Conservation (phyloP, 2,888 invertebrate species). For the Pterostichus madidus region DNA sequence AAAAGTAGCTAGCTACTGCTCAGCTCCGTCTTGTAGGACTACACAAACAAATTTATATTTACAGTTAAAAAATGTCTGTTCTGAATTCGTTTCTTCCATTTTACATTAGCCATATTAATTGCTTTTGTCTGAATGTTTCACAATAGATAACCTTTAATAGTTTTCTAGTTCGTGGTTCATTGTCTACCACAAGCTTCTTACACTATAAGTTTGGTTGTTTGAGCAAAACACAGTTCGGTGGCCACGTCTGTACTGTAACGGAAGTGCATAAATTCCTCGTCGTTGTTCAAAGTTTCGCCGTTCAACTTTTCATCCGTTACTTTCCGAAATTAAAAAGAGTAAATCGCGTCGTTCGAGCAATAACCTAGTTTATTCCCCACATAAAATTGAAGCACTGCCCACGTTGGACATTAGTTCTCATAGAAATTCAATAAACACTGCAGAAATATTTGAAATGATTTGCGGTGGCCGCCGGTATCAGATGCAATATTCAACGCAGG, state of each 20-base stretch:
- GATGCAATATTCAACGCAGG: constrained; percentile 17
- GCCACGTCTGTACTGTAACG: constrained; percentile 12
- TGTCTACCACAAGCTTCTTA: background rate
- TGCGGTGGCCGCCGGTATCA: constrained; percentile 10
- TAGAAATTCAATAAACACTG: constrained; percentile 65
- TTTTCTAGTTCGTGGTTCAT: no score
- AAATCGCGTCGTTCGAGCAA: constrained; percentile 55
- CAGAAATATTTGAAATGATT: constrained; percentile 64
- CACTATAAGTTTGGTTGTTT: no score
- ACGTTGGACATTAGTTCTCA: constrained; percentile 54
- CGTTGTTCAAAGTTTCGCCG: constrained; percentile 30
- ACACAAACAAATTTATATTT: no score
- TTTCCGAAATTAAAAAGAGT: constrained; percentile 60
- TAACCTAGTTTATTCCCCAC: constrained; percentile 58
- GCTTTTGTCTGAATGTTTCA: background rate
- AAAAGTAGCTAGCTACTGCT: no score
- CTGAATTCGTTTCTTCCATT: no score
- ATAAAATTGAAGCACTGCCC: constrained; percentile 55
- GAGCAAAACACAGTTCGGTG: constrained; percentile 7
- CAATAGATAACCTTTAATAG: background rate
- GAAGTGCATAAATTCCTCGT: constrained; percentile 50
- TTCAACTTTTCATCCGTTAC: constrained; percentile 55
- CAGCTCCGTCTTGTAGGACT: no score
- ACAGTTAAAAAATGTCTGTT: no score
- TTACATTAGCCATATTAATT: background rate